Evolutionary conservation across 2,113 vertebrate genomes (phyloP), one percentile per base, ranked within the genome.

Genomic region (Sphaerodactylus townsendi): DNA sequence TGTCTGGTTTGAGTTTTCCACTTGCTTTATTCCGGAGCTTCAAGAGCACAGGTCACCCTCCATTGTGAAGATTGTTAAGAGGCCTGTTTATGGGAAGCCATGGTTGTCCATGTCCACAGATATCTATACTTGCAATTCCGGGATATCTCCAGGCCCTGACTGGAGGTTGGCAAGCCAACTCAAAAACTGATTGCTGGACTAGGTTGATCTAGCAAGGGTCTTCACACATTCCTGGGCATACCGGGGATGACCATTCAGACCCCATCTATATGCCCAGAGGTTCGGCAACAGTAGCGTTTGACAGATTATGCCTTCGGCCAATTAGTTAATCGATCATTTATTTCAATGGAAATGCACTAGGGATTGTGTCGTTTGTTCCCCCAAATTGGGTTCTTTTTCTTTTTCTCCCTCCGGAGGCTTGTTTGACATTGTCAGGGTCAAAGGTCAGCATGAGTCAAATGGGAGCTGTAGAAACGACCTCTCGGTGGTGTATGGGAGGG

Each of bases 391-490:
- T 56, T 85, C 50, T 71, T 53, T 75, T 53, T 79, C 53, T 68
- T 21, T 30, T 86, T 73, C 59, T 48, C 41, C 70, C 35, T 37
- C 88, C 0, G 7, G 0, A 82, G 64, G 41, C 41, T 23, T 30
- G 0, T 53, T 46, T 73, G 87, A 86, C 81, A 86, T 50, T 44
- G 23, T 41, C 62, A 62, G 76, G 73, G 84, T 77, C 89, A 88
- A 81, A 93, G 93, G 86, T 71, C 90, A 59, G 56, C 21, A 37
- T 14, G 30, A 89, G 83, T 86, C 79, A 6, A 77, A 82, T 1
- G 41, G 73, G 85, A 86, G 74, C 28, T 9, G 0, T 35, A 10
- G 0, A 2, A 25, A 53, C 87, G 79, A 87, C 79, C 84, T 84
- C 41, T 1, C 0, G 1, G 8, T 10, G 4, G 74, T 6, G 46